Evolutionary conservation across 2,888 invertebrate genomes (phyloP), one percentile per base, ranked within the genome.

Genomic region (Emmelina monodactyla): DNA sequence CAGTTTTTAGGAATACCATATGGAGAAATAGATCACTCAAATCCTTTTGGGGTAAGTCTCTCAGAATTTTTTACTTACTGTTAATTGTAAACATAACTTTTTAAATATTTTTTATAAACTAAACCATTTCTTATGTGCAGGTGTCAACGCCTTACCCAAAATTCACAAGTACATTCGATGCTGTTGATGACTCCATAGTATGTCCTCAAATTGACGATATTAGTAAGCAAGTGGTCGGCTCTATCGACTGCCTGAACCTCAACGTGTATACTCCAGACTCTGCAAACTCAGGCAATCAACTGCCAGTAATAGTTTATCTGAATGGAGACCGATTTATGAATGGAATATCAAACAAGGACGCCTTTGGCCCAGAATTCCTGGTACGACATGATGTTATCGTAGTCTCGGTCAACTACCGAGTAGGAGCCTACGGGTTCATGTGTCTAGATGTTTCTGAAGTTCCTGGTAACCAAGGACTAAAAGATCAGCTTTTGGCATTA

Each of bases 1-100:
- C 58, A 51, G 47, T 62, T 53, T 33, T 30, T 61, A 34, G 62
- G 61, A 1, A 54, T 62, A 33, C 62, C 62, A 0, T 62, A 50
- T 33, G 62, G 45, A 2, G 42, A 41, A 34, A 49, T 61, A 3
- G 46, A 53, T 14, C 35, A 42, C 10, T 25, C 35, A 2, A 55
- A 62, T 38, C 56, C 58, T 10, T 62, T 60, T 38, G 57, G 55
- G 34, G 60, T 62, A 48, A 52, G 56, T 47, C 13, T 3, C 11
- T 25, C 11, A 19, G 12, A 16, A 16, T 12, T 32, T 12, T 19
- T 19, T 16, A 16, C 11, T 31, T 15, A 15, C 16, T 5, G 1
- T 19, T 6, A 6, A 6, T 19, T 19, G 6, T 19, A 6, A 19
- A 6, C 6, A 19, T 19, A 6, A 6, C 19, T 9, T 6, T 19